A percentile compares a stretch with the other conserved stretches of the same genome.
These are phyloP conservation scores for Echinops telfairi DNA, from an alignment of 2,113 vertebrate genomes.

Conservation along the genomic window DNA sequence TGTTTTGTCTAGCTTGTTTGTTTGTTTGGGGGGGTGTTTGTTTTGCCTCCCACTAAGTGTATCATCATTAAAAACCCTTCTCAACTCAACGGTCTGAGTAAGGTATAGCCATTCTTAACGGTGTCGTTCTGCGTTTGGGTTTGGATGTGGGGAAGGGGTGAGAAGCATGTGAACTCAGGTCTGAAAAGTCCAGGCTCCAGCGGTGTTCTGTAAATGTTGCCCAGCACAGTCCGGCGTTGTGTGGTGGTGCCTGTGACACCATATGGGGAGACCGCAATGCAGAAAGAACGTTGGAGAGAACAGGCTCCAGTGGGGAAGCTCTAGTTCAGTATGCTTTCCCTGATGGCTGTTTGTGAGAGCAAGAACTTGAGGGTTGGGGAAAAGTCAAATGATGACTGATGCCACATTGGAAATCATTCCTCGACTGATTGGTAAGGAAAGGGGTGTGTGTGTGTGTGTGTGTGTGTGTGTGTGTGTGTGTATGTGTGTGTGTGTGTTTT, in stretches of 20 bases:
- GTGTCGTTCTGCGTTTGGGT: background rate
- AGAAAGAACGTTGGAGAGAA: background rate
- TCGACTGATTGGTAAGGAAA: background rate
- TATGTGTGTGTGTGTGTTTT: background rate
- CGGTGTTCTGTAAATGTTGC: background rate
- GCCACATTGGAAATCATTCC: background rate
- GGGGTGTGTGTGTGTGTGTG: background rate
- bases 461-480: no score
- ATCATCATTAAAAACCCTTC: background rate
- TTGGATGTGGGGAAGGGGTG: background rate
- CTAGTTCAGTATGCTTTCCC: constrained; percentile 10
- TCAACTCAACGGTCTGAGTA: constrained; percentile 9
- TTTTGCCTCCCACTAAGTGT: background rate
- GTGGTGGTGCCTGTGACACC: background rate
- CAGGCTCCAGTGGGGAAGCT: background rate
- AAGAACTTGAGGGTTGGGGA: background rate
- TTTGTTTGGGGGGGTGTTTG: background rate
- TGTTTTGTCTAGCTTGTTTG: no score
- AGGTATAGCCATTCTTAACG: background rate
- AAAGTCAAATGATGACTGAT: background rate
- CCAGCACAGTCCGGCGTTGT: background rate
- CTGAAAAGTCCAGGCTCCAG: background rate
- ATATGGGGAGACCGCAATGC: background rate
- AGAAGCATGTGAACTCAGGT: background rate
- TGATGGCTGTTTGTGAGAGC: background rate